Percentiles rank a stretch among this genome's conserved stretches.
These are phyloP conservation scores for Halichoerus grypus DNA, from an alignment of 2,113 vertebrate genomes.

Conservation along the genomic window DNA sequence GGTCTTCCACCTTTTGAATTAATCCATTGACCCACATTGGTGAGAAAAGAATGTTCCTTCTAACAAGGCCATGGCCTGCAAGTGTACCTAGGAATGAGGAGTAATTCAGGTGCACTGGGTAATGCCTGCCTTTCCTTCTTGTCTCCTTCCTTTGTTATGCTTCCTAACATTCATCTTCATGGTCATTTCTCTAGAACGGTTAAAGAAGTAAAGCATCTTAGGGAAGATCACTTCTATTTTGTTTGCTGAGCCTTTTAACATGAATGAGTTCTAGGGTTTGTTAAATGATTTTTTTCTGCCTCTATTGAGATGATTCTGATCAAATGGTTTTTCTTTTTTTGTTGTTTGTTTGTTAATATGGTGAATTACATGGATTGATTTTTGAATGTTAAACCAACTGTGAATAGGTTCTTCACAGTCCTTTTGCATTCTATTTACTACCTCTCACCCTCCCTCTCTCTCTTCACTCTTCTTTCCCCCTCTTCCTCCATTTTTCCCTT, in stretches of 20 bases:
- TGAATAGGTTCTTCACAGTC: background rate
- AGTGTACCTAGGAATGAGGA: accelerated
- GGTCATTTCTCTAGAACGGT: background rate
- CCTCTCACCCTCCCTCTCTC: background rate
- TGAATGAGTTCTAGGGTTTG: background rate
- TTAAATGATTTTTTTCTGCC: background rate
- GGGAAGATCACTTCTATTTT: background rate
- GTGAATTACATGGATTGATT: background rate
- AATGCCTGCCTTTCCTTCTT: background rate
- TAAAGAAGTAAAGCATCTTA: background rate
- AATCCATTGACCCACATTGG: accelerated
- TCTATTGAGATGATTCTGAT: slow-evolving; percentile 1
- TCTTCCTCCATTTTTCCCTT: background rate
- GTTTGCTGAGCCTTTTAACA: background rate
- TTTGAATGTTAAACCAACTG: background rate
- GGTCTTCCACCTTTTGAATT: background rate
- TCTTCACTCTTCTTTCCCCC: background rate
- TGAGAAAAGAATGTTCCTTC: no score
- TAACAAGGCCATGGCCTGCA: background rate
- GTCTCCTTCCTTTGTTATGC: background rate
- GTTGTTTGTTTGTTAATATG: background rate
- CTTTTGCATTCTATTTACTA: background rate
- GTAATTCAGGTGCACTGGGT: accelerated
- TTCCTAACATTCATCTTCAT: background rate
- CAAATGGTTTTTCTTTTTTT: background rate